Percentiles rank a stretch among this genome's conserved stretches.
Conservation (phyloP, 2,888 invertebrate genomes). For the Pachydiplax longipennis region DNA sequence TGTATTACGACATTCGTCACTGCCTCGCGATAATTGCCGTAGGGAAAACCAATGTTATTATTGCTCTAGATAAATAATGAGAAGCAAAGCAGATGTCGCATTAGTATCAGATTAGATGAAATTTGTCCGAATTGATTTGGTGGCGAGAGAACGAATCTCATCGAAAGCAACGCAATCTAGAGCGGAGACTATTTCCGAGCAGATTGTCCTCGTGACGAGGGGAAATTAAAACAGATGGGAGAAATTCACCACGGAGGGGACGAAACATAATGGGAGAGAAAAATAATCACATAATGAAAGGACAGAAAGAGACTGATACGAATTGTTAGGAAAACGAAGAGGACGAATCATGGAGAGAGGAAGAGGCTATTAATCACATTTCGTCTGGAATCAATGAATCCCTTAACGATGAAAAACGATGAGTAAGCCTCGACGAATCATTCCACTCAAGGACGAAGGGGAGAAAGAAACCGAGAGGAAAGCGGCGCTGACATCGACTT, state of each 20-base stretch:
- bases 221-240: background rate
- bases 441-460: background rate
- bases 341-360: background rate
- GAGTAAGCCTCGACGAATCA: background rate
- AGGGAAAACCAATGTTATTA: too few species aligned
- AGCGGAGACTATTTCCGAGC: too few species aligned
- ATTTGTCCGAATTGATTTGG: too few species aligned
- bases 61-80: too few species aligned
- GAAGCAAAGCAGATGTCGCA: too few species aligned
- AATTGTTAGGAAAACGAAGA: background rate
- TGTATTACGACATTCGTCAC: too few species aligned
- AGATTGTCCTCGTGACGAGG: background rate
- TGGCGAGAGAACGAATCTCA: too few species aligned
- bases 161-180: too few species aligned
- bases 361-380: background rate
- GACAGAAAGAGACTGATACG: background rate
- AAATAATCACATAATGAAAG: background rate
- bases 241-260: background rate
- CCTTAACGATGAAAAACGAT: constrained; percentile 3
- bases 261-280: background rate
- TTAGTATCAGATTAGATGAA: too few species aligned
- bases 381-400: constrained; percentile 3
- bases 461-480: background rate
- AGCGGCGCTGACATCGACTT: background rate
- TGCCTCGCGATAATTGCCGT: too few species aligned